Evolutionary conservation across 2,113 vertebrate genomes (phyloP).

Genomic region (Chrysemys picta): DNA sequence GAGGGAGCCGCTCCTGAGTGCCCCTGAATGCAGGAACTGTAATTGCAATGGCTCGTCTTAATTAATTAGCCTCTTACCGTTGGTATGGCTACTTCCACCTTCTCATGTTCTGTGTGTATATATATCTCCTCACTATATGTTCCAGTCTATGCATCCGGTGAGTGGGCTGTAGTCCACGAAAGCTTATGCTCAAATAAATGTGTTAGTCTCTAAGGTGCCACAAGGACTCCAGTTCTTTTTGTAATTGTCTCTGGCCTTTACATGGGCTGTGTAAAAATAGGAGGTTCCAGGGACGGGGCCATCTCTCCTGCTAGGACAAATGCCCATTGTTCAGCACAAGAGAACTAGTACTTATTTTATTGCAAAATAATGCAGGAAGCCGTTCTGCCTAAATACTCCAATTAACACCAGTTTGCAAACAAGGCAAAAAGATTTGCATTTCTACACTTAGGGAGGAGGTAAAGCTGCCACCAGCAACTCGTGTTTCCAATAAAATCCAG

Average conservation of each 20-base stretch:
- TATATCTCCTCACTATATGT: too few relatives aligned
- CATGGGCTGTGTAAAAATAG: not conserved
- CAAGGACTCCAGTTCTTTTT: too few relatives aligned
- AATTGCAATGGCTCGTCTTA: not conserved
- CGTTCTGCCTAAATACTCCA: not conserved
- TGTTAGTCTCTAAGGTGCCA: too few relatives aligned
- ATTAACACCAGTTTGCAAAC: not conserved
- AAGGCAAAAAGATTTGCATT: not conserved
- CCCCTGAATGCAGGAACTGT: too few relatives aligned
- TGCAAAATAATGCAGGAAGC: not conserved
- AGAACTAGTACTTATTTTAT: not conserved
- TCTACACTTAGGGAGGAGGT: not conserved
- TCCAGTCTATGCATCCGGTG: too few relatives aligned
- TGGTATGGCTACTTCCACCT: too few relatives aligned
- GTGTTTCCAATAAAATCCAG: not conserved
- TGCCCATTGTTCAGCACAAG: not conserved
- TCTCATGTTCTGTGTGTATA: too few relatives aligned
- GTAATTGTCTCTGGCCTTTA: not conserved
- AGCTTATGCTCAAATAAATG: too few relatives aligned
- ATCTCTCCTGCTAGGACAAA: not conserved
- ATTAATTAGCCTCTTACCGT: too few relatives aligned
- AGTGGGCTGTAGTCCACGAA: too few relatives aligned
- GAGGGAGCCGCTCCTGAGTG: not conserved
- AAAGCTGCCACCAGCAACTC: not conserved
- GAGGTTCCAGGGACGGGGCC: not conserved